These are phyloP conservation scores for Synanthedon myopaeformis DNA, from an alignment of 2,888 invertebrate species.

Conservation along the genomic window DNA sequence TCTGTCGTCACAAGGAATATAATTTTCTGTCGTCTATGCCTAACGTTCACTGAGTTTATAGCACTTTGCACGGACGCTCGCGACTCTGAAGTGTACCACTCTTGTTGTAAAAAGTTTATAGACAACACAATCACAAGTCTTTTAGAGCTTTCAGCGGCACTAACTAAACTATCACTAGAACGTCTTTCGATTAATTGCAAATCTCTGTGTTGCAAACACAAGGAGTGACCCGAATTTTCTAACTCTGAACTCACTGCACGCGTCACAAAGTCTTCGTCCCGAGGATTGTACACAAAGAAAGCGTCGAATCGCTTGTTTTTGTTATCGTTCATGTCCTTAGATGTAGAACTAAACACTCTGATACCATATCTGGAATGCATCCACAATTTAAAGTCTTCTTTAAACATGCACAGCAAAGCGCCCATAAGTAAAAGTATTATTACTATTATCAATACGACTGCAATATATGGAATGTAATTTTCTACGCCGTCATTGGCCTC, in stretches of 20 bases:
- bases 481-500: conserved; percentile 75
- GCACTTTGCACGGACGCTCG: conserved; percentile 84
- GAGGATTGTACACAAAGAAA: conserved; percentile 87
- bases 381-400: conserved; percentile 83
- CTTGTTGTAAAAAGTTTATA: conserved; percentile 82
- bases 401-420: conserved; percentile 78
- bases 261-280: conserved; percentile 80
- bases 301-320: conserved; percentile 85
- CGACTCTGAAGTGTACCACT: conserved; percentile 87
- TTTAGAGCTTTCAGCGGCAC: conserved; percentile 72
- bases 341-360: conserved; percentile 75
- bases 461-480: conserved; percentile 80
- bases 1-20: conserved; percentile 68
- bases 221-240: conserved; percentile 73
- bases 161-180: conserved; percentile 63
- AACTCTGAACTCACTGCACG: conserved; percentile 78
- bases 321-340: conserved; percentile 66
- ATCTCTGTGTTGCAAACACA: conserved; percentile 79
- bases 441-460: conserved; percentile 77
- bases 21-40: conserved; percentile 72
- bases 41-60: conserved; percentile 73
- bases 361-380: conserved; percentile 82
- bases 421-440: conserved; percentile 77
- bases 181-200: conserved; percentile 70
- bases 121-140: conserved; percentile 85